Conservation (phyloP, 2,888 invertebrate genomes). For the Drosophila pegasa region DNA sequence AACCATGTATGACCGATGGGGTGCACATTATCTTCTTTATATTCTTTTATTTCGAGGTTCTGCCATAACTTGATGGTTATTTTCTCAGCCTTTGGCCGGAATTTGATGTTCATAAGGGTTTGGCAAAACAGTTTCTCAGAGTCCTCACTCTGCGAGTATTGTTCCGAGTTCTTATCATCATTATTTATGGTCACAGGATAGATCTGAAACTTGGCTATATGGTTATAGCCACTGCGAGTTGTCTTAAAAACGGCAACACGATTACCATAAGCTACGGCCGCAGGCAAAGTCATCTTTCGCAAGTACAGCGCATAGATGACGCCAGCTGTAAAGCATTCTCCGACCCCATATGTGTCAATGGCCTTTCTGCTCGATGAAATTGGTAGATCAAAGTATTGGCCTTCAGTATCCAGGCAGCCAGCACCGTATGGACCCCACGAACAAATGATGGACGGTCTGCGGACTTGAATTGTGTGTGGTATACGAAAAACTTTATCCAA, state of each 20-base stretch:
- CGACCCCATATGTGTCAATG: constrained; percentile 89
- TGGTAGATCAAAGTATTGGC: constrained; percentile 83
- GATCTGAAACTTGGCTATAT: constrained; percentile 60
- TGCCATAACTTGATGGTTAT: constrained; percentile 22
- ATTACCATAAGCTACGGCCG: constrained; percentile 87
- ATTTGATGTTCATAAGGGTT: constrained; percentile 19
- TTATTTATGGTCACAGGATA: constrained; percentile 23
- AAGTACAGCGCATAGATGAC: constrained; percentile 86
- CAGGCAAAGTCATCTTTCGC: constrained; percentile 64
- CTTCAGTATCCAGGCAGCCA: constrained; percentile 74
- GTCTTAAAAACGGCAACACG: constrained; percentile 87
- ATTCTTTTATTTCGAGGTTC: background rate
- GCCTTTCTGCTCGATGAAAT: constrained; percentile 86
- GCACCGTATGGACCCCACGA: constrained; percentile 86
- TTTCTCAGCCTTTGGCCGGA: constrained; percentile 33
- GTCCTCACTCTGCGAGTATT: constrained; percentile 12
- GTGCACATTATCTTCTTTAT: no score
- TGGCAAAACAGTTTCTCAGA: constrained; percentile 4
- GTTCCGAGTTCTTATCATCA: background rate
- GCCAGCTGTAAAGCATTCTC: constrained; percentile 89
- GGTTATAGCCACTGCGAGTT: constrained; percentile 85
- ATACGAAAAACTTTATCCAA: constrained; percentile 78
- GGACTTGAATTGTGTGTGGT: constrained; percentile 67
- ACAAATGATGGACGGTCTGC: constrained; percentile 76
- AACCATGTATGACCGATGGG: no score